Base-by-base conservation (phyloP, 2,888 invertebrate species). In the Lithodes maja region DNA sequence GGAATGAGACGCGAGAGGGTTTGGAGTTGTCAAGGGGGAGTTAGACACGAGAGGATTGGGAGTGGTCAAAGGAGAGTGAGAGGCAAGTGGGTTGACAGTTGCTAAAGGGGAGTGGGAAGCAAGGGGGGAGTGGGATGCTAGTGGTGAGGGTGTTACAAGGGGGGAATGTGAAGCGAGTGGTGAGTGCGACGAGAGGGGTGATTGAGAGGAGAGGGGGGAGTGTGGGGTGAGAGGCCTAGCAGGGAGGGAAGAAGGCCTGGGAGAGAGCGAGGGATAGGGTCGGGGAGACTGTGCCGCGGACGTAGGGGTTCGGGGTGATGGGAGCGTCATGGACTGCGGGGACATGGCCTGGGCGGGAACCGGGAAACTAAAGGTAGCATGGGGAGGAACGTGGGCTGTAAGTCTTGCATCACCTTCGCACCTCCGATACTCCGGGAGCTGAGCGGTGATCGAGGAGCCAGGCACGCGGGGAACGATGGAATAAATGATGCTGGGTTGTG, bases 321-420 rank as follows among this genome's bases (percentile, higher is more conserved):
- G 88, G 15, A 85, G 88, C 5, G 88, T 88, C 85, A 88, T 85
- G 61, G 88, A 85, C 3, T 84, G 80, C 33, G 88, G 88, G 7
- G 88, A 88, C n/a, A 80, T 54, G n/a, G 84, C 53, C 69, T 88
- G 88, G 52, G 55, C 53, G 52, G 88, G 85, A 33, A 84, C 88
- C 75, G 84, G 88, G 88, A 81, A 3, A 88, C 88, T 50, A 88
- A 9, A 17, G 88, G 85, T 17, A 85, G 71, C 85, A 89, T 81
- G 49, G 85, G 89, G 55, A 89, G 85, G 55, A 85, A 85, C 50
- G 68, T 71, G 9, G 81, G 74, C 53, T 87, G 87, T 17, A 86
- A 49, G 15, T 88, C 88, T 15, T 77, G 84, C 53, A 88, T 74
- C 49, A 88, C 84, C 53, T 88, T 88, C 15, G 88, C 61, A 54